Evolutionary conservation across 2,888 invertebrate genomes (phyloP).

Genomic region (Plebejus argus): DNA sequence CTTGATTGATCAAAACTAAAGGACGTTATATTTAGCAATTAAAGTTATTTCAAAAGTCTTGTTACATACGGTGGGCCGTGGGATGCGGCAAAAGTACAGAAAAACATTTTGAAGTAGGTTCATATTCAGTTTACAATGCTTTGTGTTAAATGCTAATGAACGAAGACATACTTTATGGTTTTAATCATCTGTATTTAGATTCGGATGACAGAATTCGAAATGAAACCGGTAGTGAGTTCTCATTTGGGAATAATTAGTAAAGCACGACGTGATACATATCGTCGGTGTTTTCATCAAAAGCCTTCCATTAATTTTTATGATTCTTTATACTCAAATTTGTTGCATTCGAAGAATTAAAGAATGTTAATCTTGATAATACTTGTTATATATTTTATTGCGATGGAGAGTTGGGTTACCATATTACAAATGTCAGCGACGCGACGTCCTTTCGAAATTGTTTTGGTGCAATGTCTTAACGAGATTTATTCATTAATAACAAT

Average conservation of each 20-base stretch:
- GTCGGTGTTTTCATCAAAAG: constrained; percentile 22
- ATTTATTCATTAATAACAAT: constrained; percentile 6
- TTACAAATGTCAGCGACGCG: constrained; percentile 9
- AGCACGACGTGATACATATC: not conserved
- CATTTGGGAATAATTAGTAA: constrained; percentile 5
- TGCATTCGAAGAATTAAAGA: constrained; percentile 23
- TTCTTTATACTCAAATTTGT: constrained; percentile 1
- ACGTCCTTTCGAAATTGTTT: constrained; percentile 14
- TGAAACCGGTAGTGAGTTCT: constrained; percentile 12
- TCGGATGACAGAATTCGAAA: not conserved
- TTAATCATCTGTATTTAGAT: not conserved
- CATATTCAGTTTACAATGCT: not conserved
- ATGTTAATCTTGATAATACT: constrained; percentile 27
- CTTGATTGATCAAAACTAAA: no score
- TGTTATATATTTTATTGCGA: constrained; percentile 28
- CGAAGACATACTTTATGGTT: not conserved
- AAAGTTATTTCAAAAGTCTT: no score
- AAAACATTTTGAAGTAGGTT: not conserved
- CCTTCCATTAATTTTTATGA: constrained; percentile 24
- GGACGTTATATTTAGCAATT: no score
- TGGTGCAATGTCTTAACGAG: not conserved
- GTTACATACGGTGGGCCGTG: no score
- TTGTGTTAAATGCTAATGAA: not conserved
- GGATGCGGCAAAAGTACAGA: not conserved
- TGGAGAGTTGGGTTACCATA: constrained; percentile 25